Evolutionary conservation across 2,888 invertebrate species (phyloP).

Genomic region (Nebria brevicollis): DNA sequence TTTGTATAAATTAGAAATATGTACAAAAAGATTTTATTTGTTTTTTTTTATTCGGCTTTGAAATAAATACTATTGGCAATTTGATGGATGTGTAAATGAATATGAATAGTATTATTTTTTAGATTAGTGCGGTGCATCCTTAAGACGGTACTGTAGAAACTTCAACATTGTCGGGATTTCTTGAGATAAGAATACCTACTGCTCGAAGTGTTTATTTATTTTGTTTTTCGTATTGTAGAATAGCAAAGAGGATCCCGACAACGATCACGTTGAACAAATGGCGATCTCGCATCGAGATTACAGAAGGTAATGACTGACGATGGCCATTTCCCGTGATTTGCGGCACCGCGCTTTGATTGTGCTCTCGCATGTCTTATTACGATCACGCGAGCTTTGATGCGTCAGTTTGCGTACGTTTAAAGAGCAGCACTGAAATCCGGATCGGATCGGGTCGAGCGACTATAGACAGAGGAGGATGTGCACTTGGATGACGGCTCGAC

Average conservation of each 20-base stretch:
- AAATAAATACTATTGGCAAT: too few species aligned
- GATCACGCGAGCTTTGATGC: not conserved
- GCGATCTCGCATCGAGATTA: slow-evolving; percentile 1
- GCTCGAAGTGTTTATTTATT: not conserved
- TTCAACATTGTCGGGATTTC: not conserved
- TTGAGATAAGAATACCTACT: not conserved
- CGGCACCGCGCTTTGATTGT: slow-evolving; percentile 1
- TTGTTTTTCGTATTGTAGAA: not conserved
- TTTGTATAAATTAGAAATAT: too few species aligned
- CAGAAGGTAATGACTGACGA: slow-evolving; percentile 1
- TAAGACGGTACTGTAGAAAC: not conserved
- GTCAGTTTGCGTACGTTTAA: not conserved
- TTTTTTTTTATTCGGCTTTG: too few species aligned
- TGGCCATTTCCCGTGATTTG: not conserved
- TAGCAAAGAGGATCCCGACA: not conserved
- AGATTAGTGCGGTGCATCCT: not conserved
- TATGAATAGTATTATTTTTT: not conserved
- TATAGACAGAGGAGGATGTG: not conserved
- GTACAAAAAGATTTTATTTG: too few species aligned
- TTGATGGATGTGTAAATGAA: not conserved
- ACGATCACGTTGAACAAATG: slow-evolving; percentile 1
- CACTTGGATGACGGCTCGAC: too few species aligned
- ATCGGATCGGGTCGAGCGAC: not conserved
- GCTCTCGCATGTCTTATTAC: slow-evolving; percentile 1
- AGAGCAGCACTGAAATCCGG: not conserved